Evolutionary conservation across 2,113 vertebrate genomes (phyloP).

Genomic region (Columbina picui): DNA sequence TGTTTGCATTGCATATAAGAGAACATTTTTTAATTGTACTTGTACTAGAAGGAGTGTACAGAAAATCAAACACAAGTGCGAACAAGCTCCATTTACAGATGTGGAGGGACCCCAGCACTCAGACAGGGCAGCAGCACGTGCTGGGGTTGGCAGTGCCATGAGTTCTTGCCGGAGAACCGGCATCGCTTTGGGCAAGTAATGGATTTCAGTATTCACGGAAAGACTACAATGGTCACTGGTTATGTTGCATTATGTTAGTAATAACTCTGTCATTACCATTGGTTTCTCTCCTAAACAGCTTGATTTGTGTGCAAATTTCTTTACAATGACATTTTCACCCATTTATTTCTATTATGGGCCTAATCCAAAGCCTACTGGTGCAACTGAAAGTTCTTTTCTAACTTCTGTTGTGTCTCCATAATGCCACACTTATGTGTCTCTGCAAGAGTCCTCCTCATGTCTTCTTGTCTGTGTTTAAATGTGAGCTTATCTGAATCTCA

Average conservation of each 20-base stretch:
- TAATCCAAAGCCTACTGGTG: not conserved
- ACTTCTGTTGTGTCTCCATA: not conserved
- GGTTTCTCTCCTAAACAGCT: not conserved
- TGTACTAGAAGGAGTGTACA: not conserved
- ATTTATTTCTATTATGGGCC: not conserved
- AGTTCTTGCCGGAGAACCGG: not conserved
- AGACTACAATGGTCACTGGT: not conserved
- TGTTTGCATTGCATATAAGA: not conserved
- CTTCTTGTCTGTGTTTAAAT: not conserved
- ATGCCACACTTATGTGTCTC: not conserved
- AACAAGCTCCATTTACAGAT: not conserved
- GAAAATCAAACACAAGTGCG: not conserved
- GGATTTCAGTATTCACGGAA: not conserved
- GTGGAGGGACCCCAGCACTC: not conserved
- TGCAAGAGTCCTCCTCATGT: not conserved
- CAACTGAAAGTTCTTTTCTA: not conserved
- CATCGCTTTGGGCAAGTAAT: not conserved
- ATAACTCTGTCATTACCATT: not conserved
- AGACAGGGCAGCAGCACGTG: not conserved
- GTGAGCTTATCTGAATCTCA: not conserved
- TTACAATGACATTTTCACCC: not conserved
- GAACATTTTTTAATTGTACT: not conserved
- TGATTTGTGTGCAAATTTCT: not conserved
- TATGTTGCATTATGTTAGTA: fast-evolving
- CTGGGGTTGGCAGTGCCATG: not conserved